Base-by-base conservation (phyloP, 2,888 invertebrate species). In the Drosophila putrida region DNA sequence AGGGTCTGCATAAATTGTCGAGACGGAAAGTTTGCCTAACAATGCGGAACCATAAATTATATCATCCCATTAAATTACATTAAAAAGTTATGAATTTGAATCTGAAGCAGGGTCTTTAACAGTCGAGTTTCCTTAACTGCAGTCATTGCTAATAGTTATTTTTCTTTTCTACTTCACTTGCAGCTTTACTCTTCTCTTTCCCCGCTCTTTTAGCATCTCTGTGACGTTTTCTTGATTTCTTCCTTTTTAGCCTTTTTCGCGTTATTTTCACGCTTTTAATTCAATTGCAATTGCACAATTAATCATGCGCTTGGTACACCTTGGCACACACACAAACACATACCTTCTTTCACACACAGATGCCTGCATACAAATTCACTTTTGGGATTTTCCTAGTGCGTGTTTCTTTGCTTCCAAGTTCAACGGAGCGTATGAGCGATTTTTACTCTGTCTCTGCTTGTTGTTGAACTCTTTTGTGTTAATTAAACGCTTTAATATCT, bases 391-490 rank as follows among this genome's bases (percentile, higher is more conserved):
- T 71, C 71, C 87, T 82, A 62, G 66, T 82, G 82, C 82, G 86
- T 82, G 80, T 38, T 71, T 63, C 44, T 38, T 43, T 27, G 39
- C 60, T 44, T 64, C 63, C 69, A 82, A 70, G 82, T 79, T 85
- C 88, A 83, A 71, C 83, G 75, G 76, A 83, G 83, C 83, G 88
- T 88, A 83, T 83, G 83, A 85, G 83, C 80, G 85, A 88, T 83
- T 85, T 84, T 79, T 49, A 33, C 50, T 60, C 5, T 66, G 72
- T 71, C 70, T 72, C 64, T 78, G 81, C 71, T 74, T 71, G 88
- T 71, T 87, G 88, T 72, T 87, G 85, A 87, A 82, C 85, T 84
- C 80, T 87, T 78, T 79, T 84, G 88, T 83, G 88, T 85, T 83
- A 83, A 83, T 83, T 83, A 83, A 83, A 88, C 85, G 88, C 85